Evolutionary conservation across 1,140 invertebrate genomes (phyloP).

Genomic region (Subanguina moxae): DNA sequence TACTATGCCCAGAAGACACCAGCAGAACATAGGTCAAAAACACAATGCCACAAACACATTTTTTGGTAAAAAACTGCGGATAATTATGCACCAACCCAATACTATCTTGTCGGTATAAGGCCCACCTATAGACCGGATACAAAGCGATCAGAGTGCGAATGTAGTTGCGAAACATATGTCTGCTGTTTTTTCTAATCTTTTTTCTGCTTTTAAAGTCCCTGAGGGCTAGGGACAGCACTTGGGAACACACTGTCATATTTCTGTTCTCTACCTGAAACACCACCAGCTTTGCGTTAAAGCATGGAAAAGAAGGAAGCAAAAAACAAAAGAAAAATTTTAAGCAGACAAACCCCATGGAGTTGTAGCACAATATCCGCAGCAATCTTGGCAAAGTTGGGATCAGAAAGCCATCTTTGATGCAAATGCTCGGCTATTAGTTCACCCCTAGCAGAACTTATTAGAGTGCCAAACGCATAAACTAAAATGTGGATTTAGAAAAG

Average conservation of each 20-base stretch:
- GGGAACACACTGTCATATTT: conserved; percentile 28
- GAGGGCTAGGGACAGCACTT: conserved; percentile 22
- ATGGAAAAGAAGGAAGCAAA: too few species aligned
- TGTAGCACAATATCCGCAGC: conserved; percentile 26
- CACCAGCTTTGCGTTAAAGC: too few species aligned
- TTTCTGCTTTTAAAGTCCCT: conserved; percentile 25
- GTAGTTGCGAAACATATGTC: conserved; percentile 29
- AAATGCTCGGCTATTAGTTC: conserved; percentile 29
- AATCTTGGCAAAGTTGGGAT: conserved; percentile 30
- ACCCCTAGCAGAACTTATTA: conserved; percentile 26
- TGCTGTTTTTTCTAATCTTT: conserved; percentile 24
- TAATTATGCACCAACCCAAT: too few species aligned
- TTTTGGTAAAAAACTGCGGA: too few species aligned
- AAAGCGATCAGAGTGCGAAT: conserved; percentile 24
- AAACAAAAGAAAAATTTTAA: neutral
- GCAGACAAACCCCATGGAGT: conserved; percentile 17
- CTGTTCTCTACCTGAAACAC: conserved; percentile 6
- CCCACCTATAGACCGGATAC: conserved; percentile 31
- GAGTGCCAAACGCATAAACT: conserved; percentile 26
- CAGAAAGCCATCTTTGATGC: conserved; percentile 33
- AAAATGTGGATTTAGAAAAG: neutral
- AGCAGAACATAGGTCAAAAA: too few species aligned
- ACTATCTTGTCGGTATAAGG: too few species aligned
- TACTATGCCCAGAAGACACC: too few species aligned
- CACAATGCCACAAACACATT: too few species aligned